Evolutionary conservation across 2,797 vertebrate species (phyloP).

Genomic region (Coregonus ussuriensis): DNA sequence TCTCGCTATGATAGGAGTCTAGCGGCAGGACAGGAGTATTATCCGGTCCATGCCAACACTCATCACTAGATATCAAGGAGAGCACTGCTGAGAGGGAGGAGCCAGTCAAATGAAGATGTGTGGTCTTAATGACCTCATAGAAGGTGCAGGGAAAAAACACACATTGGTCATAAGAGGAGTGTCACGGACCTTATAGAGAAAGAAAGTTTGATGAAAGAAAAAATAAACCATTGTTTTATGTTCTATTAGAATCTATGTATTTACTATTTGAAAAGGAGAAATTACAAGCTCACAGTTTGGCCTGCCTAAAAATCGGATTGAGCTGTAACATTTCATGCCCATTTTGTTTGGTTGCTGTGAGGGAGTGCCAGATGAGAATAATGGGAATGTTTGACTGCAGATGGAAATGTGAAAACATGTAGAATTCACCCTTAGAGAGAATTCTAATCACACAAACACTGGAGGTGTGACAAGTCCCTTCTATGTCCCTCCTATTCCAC

Average conservation of each 20-base stretch:
- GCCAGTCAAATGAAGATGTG: too few relatives aligned
- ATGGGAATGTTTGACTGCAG: constrained; percentile 56
- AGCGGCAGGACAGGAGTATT: background rate
- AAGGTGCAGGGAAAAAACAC: too few relatives aligned
- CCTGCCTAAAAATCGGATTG: background rate
- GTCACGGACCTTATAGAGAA: too few relatives aligned
- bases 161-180: too few relatives aligned
- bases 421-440: constrained; percentile 55
- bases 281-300: background rate
- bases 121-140: too few relatives aligned
- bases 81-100: background rate
- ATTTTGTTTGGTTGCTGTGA: background rate
- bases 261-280: background rate
- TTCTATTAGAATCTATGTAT: background rate
- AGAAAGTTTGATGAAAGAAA: too few relatives aligned
- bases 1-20: background rate
- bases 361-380: constrained; percentile 49
- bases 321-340: background rate
- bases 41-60: background rate
- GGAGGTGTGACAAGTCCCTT: constrained; percentile 22
- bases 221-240: too few relatives aligned
- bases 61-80: background rate
- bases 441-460: background rate
- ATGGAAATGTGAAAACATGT: constrained; percentile 37
- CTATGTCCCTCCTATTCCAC: background rate